A percentile compares a stretch with the other conserved stretches of the same genome.
phyloP scores from a whole-genome alignment of 2,888 invertebrate genomes.

The Trypoxylon attenuatum region DNA sequence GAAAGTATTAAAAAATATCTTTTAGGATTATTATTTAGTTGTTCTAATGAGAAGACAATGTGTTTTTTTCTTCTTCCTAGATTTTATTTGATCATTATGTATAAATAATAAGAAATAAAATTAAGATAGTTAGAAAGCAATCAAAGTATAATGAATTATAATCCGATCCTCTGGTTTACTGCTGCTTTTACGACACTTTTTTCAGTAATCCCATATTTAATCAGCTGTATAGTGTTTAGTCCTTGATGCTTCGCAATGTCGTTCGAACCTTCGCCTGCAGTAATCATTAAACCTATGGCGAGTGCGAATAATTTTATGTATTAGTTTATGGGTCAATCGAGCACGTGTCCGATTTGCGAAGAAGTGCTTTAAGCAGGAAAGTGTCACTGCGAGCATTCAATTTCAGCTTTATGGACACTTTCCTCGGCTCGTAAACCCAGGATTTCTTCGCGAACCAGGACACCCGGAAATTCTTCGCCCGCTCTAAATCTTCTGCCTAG shows the following conservation, averaged over 20 bases:
- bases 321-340: slow-evolving; percentile 35
- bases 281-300: slow-evolving; percentile 15
- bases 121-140: too few species aligned
- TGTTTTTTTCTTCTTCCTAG: too few species aligned
- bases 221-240: slow-evolving; percentile 11
- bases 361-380: slow-evolving; percentile 2
- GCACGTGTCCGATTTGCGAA: slow-evolving; percentile 9
- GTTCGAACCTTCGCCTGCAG: slow-evolving; percentile 22
- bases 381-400: slow-evolving; percentile 10
- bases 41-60: too few species aligned
- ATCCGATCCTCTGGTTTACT: slow-evolving; percentile 27
- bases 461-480: too few species aligned
- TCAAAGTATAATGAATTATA: too few species aligned
- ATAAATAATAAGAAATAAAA: too few species aligned
- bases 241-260: slow-evolving; percentile 16
- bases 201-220: too few species aligned
- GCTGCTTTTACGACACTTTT: slow-evolving; percentile 18
- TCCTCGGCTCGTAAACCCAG: not conserved
- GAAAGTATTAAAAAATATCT: too few species aligned
- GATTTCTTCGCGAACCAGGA: slow-evolving; percentile 16
- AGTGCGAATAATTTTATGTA: slow-evolving; percentile 13
- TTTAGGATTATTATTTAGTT: too few species aligned
- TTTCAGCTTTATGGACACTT: not conserved
- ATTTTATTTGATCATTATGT: too few species aligned
- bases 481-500: too few species aligned